phyloP scores from a whole-genome alignment of 1,140 invertebrate species.

The Harlomillsia oculata region DNA sequence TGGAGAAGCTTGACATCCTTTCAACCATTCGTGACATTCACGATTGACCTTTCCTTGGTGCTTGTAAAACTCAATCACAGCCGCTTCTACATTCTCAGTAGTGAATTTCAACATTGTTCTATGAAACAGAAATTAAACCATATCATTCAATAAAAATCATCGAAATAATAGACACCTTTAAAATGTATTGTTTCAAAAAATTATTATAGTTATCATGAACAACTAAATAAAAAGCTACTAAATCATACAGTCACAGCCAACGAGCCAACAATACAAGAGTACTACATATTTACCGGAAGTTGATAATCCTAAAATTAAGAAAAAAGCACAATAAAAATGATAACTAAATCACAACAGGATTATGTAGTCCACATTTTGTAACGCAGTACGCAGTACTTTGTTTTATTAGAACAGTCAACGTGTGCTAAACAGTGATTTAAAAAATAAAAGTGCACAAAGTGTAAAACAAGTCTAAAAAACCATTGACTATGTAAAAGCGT shows the following conservation, averaged over 20 bases:
- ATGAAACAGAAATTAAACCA: no score
- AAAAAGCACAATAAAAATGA: no score
- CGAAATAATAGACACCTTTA: not conserved
- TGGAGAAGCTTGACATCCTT: constrained; percentile 28
- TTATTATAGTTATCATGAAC: not conserved
- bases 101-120: constrained; percentile 33
- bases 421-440: no score
- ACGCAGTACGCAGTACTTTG: no score
- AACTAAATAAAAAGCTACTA: not conserved
- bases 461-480: no score
- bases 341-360: no score
- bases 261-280: not conserved
- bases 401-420: no score
- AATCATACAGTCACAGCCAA: not conserved
- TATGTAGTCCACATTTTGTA: no score
- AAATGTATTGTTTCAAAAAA: not conserved
- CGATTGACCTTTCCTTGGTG: constrained; percentile 24
- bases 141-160: not conserved
- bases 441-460: no score
- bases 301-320: no score
- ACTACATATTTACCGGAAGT: not conserved
- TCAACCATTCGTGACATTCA: constrained; percentile 34
- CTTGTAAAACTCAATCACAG: constrained; percentile 33
- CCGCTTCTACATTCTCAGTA: constrained; percentile 31
- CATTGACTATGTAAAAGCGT: no score